Conservation (phyloP, 2,797 vertebrate species). For the Monodelphis domestica region DNA sequence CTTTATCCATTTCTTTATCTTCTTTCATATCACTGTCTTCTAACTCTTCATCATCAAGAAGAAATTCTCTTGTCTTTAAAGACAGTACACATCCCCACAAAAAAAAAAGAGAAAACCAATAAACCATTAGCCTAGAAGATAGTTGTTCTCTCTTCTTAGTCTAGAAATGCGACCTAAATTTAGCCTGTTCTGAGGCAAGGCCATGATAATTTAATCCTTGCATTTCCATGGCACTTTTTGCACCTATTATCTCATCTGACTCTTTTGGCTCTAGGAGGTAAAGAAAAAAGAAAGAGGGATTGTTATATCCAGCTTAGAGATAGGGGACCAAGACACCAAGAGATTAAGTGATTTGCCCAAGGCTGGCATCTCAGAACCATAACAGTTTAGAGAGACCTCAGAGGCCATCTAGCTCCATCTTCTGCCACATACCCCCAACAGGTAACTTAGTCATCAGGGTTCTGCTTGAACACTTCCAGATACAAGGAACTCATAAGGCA, state of each 20-base stretch:
- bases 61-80: conserved; percentile 88
- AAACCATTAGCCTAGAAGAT: conserved; percentile 15
- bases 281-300: conserved; percentile 20
- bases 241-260: neutral
- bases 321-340: neutral
- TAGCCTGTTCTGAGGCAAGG: neutral
- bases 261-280: neutral
- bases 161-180: conserved; percentile 24
- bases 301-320: neutral
- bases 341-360: conserved; percentile 10
- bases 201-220: conserved; percentile 25
- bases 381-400: neutral
- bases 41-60: conserved; percentile 86
- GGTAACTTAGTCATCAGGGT: neutral
- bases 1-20: conserved; percentile 83
- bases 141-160: conserved; percentile 16
- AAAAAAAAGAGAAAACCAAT: conserved; percentile 53
- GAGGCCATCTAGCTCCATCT: neutral
- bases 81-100: conserved; percentile 30
- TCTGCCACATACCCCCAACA: neutral
- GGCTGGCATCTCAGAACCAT: neutral
- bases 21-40: conserved; percentile 77
- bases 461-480: neutral
- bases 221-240: conserved; percentile 30
- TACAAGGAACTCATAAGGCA: neutral